phyloP scores from a whole-genome alignment of 1,140 invertebrate species.

The Arctopsyche grandis region DNA sequence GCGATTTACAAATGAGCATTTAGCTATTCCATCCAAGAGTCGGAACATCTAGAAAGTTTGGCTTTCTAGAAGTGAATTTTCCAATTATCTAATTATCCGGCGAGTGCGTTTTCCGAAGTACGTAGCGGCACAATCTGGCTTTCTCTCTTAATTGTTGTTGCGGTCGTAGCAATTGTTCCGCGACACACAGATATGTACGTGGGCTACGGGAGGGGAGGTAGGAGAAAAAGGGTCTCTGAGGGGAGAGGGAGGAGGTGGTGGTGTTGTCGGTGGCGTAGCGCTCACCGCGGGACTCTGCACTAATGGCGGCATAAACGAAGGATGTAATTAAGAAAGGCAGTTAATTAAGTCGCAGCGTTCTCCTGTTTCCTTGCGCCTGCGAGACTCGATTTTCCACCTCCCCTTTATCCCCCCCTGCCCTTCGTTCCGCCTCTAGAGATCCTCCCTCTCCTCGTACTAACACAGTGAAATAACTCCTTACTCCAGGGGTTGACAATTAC shows the following conservation, averaged over 20 bases:
- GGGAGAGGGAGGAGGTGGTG: background rate
- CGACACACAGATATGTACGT: background rate
- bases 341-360: slow-evolving; percentile 50
- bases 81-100: slow-evolving; percentile 29
- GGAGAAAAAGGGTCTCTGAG: background rate
- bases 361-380: slow-evolving; percentile 28
- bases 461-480: background rate
- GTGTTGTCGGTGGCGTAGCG: slow-evolving; percentile 5
- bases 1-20: no score
- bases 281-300: slow-evolving; percentile 42
- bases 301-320: slow-evolving; percentile 53
- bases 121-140: background rate
- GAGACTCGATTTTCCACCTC: background rate
- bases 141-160: slow-evolving; percentile 12
- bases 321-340: slow-evolving; percentile 53
- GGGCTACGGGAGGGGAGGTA: background rate
- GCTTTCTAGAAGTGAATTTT: background rate
- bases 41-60: background rate
- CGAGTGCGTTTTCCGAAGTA: slow-evolving; percentile 2
- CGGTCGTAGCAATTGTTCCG: slow-evolving; percentile 5
- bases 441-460: background rate
- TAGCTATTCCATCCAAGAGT: no score
- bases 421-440: background rate
- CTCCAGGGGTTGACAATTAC: no score
- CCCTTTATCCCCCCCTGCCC: background rate